These are phyloP conservation scores for Lanius collurio DNA, from an alignment of 2,113 vertebrate genomes.

Conservation along the genomic window DNA sequence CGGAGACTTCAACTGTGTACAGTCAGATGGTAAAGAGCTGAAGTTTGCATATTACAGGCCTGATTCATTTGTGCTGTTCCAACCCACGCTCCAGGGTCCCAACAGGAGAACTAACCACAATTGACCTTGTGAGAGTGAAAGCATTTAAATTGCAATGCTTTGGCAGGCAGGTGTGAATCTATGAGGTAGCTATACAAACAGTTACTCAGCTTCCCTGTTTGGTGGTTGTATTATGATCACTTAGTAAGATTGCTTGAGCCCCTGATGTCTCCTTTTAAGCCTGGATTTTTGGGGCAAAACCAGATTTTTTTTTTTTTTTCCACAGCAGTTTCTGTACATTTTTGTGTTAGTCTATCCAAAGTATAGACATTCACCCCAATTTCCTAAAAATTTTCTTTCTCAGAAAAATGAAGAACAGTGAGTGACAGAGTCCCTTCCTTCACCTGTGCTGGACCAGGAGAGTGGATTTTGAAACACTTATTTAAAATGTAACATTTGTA, in stretches of 20 bases:
- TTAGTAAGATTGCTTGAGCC: neutral
- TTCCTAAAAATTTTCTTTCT: neutral
- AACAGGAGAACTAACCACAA: constrained; percentile 18
- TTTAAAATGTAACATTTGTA: constrained; percentile 14
- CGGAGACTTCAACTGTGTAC: neutral
- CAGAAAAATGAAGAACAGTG: neutral
- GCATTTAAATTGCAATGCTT: neutral
- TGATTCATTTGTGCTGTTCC: constrained; percentile 39
- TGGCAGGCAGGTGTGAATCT: neutral
- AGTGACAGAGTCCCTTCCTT: neutral
- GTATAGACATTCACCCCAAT: fast-evolving
- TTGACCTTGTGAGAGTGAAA: constrained; percentile 13
- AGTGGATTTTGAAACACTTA: neutral
- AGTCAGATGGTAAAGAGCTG: neutral
- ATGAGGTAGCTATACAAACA: neutral
- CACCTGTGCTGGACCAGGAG: neutral
- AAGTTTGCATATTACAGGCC: constrained; percentile 13
- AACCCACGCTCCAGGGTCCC: constrained; percentile 26
- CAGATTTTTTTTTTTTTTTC: neutral
- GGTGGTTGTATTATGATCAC: neutral
- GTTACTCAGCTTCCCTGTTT: constrained; percentile 3
- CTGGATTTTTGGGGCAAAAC: neutral
- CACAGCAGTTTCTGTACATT: neutral
- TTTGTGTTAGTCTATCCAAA: neutral
- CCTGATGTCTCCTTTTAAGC: neutral